Base-by-base conservation (phyloP, 2,888 invertebrate genomes). In the Physocephala rufipes region DNA sequence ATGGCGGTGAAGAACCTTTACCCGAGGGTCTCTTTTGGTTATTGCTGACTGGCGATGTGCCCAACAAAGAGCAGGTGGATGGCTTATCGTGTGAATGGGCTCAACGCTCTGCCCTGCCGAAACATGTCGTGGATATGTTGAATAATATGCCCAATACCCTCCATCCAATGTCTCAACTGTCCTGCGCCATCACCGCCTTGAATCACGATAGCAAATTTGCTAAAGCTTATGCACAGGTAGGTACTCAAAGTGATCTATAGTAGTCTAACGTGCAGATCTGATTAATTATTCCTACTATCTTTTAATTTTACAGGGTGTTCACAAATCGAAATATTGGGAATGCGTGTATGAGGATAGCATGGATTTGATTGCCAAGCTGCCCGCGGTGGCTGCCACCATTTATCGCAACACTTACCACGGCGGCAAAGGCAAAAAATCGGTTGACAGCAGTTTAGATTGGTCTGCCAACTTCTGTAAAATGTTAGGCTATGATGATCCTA, bases 1-100 rank as follows among this genome's bases (percentile, higher is more conserved):
- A 81, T 1, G 91, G 92, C 66, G 96, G 96, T 53, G 86, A 86
- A 43, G 95, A 97, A 84, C 96, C 96, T 7, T 88, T 96, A 49
- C 97, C 97, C 1, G 97, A 97, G 87, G 96, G 94, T 84, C 89
- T 96, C n/a, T 97, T 96, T 88, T 97, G 96, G 96, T 89, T 97
- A 65, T 87, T 97, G 75, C 89, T 93, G 78, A 97, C 97, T 76
- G 96, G 96, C 24, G 93, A 96, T 74, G 89, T 96, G 62, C 97
- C 96, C 64, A 93, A 89, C 66, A 90, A 93, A 24, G 90, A 90
- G 62, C 96, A 97, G 88, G 93, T 90, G 3, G 87, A 87, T 79
- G 88, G 90, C 58, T 78, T 94, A 63, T 92, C 92, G 24, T 89
- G 90, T 84, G 92, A 94, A 85, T 95, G 94, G 94, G 93, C 93